These are phyloP conservation scores for Cranoglanis bouderius DNA, from an alignment of 2,113 vertebrate genomes.

Conservation along the genomic window DNA sequence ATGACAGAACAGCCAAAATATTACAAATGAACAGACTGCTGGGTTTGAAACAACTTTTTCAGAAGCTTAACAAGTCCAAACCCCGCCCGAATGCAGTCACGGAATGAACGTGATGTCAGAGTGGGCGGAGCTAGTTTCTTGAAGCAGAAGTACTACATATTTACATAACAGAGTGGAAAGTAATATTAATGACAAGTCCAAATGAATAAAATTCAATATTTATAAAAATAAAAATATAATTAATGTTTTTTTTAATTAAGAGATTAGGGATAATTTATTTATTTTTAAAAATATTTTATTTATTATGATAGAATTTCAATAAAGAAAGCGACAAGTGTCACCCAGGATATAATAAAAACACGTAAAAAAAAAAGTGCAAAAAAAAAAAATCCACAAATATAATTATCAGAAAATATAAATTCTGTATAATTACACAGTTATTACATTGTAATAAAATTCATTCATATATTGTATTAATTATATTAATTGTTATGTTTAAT, in stretches of 20 bases:
- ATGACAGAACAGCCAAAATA: neutral
- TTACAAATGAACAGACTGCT: neutral
- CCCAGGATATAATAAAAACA: rapidly evolving
- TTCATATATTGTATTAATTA: neutral
- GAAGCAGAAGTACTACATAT: neutral
- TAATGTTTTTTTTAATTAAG: neutral
- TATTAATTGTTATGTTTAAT: neutral
- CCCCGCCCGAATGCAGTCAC: too few species aligned
- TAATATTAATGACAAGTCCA: neutral
- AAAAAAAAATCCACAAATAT: neutral
- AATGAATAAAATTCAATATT: neutral
- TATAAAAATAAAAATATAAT: neutral
- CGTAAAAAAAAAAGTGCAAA: too few species aligned
- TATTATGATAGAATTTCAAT: neutral
- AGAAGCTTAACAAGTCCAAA: neutral
- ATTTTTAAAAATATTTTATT: neutral
- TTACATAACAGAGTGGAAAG: neutral
- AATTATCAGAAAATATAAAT: neutral
- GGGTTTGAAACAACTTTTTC: neutral
- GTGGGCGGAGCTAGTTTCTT: neutral
- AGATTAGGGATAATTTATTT: neutral
- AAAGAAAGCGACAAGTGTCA: neutral
- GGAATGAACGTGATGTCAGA: neutral
- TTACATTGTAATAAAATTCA: neutral
- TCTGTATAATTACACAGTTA: neutral